A percentile compares a stretch with the other conserved stretches of the same genome.
Evolutionary conservation across 2,113 vertebrate species (phyloP).

Genomic region (Polyodon spathula): DNA sequence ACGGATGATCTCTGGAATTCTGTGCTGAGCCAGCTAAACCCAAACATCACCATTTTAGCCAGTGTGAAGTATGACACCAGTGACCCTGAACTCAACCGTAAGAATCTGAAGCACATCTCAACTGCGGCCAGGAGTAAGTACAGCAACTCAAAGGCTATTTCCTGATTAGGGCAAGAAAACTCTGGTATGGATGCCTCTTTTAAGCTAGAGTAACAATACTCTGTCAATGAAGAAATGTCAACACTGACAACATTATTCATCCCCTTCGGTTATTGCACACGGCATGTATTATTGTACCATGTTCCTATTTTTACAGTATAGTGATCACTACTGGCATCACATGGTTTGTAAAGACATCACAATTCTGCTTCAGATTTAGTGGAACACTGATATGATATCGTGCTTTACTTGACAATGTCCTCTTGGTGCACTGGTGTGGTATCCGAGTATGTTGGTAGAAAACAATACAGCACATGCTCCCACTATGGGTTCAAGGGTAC

Average conservation of each 20-base stretch:
- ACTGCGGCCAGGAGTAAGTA: conserved; percentile 52
- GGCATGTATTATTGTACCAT: too few relatives aligned
- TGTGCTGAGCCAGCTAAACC: conserved; percentile 46
- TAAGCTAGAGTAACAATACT: too few relatives aligned
- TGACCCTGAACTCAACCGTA: conserved; percentile 30
- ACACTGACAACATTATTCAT: too few relatives aligned
- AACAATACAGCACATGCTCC: too few relatives aligned
- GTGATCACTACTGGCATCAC: too few relatives aligned
- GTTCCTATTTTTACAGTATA: too few relatives aligned
- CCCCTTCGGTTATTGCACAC: too few relatives aligned
- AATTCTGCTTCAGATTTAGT: too few relatives aligned
- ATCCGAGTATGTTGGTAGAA: background rate
- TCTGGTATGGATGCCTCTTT: too few relatives aligned
- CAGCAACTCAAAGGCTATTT: conserved; percentile 26
- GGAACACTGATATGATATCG: too few relatives aligned
- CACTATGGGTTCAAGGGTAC: background rate
- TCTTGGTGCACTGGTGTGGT: conserved; percentile 4
- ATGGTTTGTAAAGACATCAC: too few relatives aligned
- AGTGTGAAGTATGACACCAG: conserved; percentile 51
- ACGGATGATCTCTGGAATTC: conserved; percentile 57
- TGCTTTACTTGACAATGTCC: background rate
- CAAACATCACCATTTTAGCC: conserved; percentile 45
- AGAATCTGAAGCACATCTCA: conserved; percentile 47
- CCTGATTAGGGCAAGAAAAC: background rate
- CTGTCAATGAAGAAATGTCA: too few relatives aligned